phyloP scores from a whole-genome alignment of 35 echinoderm and acorn worm species.

The Ptychodera flava region DNA sequence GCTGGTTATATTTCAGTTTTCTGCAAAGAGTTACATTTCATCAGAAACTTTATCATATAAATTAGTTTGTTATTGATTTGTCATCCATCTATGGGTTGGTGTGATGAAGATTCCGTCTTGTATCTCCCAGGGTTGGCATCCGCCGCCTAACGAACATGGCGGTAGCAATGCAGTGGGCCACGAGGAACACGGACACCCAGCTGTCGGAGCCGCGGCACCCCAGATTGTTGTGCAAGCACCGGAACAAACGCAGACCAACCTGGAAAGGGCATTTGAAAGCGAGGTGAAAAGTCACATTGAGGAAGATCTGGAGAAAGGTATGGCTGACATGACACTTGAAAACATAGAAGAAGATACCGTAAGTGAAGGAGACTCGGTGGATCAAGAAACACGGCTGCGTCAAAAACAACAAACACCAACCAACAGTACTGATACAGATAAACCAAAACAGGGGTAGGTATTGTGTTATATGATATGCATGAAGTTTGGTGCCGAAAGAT shows the following conservation, averaged over 20 bases:
- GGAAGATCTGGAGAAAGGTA: constrained; percentile 29
- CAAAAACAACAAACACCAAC: background rate
- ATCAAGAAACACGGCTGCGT: background rate
- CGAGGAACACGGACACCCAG: background rate
- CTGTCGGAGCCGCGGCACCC: constrained; percentile 4
- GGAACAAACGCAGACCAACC: constrained; percentile 28
- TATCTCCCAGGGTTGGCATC: background rate
- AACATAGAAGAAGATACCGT: constrained; percentile 16
- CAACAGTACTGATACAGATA: background rate
- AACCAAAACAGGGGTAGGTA: background rate
- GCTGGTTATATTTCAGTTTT: no score
- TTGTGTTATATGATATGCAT: background rate
- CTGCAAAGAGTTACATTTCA: no score
- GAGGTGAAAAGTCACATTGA: constrained; percentile 19
- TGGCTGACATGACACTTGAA: constrained; percentile 31
- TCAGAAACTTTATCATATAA: no score
- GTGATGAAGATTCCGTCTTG: no score
- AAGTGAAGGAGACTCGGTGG: background rate
- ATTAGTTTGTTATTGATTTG: no score
- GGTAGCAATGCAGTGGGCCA: background rate
- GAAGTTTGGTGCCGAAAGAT: no score
- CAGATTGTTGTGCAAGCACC: constrained; percentile 39
- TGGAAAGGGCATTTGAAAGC: background rate
- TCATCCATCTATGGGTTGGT: no score
- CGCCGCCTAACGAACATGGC: background rate